These are phyloP conservation scores for Syndactyla subalaris DNA, from an alignment of 2,797 vertebrate genomes.

Conservation along the genomic window DNA sequence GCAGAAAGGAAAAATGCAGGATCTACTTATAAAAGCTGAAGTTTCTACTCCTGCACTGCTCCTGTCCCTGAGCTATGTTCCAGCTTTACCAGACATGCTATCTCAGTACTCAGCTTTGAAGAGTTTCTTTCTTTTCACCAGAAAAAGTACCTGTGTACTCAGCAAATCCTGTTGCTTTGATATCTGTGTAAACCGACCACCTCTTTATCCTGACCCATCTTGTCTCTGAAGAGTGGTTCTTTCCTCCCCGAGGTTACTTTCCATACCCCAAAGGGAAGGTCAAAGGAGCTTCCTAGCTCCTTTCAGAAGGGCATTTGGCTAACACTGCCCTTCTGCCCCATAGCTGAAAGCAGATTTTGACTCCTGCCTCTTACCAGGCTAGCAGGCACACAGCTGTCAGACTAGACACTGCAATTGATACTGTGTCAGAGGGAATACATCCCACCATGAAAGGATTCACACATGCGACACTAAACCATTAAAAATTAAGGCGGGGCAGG, in stretches of 20 bases:
- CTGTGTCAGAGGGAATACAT: background rate
- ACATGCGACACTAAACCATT: background rate
- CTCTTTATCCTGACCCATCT: background rate
- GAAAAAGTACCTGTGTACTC: background rate
- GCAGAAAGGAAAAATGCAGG: background rate
- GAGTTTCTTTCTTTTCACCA: background rate
- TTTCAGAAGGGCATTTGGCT: background rate
- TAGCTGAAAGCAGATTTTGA: background rate
- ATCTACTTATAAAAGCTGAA: background rate
- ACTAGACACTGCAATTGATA: background rate
- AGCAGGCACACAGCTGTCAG: background rate
- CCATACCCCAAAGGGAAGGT: background rate
- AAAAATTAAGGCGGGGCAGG: background rate
- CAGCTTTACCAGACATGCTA: background rate
- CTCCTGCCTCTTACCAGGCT: background rate
- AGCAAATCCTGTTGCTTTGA: slow-evolving; percentile 2
- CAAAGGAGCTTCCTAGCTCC: background rate
- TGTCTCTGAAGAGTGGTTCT: background rate
- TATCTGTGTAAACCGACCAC: background rate
- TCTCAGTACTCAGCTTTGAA: background rate
- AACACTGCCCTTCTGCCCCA: background rate
- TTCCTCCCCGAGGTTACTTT: background rate
- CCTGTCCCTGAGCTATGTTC: background rate
- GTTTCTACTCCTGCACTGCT: background rate
- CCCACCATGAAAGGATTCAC: background rate